Evolutionary conservation across 2,888 invertebrate genomes (phyloP).

Genomic region (Diarsia mendica): DNA sequence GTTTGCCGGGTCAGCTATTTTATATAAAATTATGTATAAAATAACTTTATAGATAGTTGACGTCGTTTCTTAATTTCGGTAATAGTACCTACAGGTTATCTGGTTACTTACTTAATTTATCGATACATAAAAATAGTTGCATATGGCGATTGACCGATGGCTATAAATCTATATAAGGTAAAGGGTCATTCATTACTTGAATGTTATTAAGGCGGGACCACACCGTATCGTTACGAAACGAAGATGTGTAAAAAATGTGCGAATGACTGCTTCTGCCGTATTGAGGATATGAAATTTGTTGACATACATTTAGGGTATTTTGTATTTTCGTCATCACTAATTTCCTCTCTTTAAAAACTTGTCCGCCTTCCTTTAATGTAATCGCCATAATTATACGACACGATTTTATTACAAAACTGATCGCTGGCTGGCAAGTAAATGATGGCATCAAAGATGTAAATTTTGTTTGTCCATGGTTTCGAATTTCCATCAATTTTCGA

Average conservation of each 20-base stretch:
- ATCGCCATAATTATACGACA: constrained; percentile 59
- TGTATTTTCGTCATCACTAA: constrained; percentile 70
- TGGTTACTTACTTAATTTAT: constrained; percentile 53
- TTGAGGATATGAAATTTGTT: constrained; percentile 72
- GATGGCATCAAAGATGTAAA: constrained; percentile 46
- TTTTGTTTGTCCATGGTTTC: constrained; percentile 38
- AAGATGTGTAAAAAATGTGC: constrained; percentile 79
- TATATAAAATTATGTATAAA: constrained; percentile 17
- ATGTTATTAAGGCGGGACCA: constrained; percentile 67
- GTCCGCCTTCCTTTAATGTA: constrained; percentile 63
- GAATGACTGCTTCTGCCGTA: constrained; percentile 74
- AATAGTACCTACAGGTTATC: constrained; percentile 41
- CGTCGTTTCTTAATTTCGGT: constrained; percentile 31
- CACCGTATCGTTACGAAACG: constrained; percentile 69
- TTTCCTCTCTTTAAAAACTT: constrained; percentile 66
- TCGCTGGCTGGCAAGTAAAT: constrained; percentile 24
- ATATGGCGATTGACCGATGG: constrained; percentile 67
- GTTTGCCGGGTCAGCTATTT: too few relatives aligned
- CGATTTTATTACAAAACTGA: constrained; percentile 59
- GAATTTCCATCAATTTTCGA: constrained; percentile 46
- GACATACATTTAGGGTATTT: constrained; percentile 72
- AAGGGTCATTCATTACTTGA: constrained; percentile 75
- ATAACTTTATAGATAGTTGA: background rate
- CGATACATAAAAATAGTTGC: constrained; percentile 63
- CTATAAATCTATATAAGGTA: constrained; percentile 74